phyloP scores from a whole-genome alignment of 1,140 invertebrate genomes.

The Zaprionus inermis region DNA sequence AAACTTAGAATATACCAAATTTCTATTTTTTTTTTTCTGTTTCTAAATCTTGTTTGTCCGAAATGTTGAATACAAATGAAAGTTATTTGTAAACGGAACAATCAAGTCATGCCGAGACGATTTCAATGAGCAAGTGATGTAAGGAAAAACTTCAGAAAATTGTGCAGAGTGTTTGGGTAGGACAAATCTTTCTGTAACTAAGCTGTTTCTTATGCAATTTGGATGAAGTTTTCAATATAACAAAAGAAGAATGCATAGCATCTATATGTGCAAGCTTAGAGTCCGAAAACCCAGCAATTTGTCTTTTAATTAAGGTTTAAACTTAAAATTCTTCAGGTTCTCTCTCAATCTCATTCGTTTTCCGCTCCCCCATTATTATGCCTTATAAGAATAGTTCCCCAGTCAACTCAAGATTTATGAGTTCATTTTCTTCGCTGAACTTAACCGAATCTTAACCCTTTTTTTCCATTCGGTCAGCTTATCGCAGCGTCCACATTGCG shows the following conservation, averaged over 20 bases:
- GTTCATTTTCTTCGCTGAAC: conserved; percentile 25
- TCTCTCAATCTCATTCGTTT: neutral
- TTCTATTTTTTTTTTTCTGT: conserved; percentile 21
- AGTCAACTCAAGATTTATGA: conserved; percentile 29
- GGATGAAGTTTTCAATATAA: neutral
- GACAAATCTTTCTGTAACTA: neutral
- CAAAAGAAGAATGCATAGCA: neutral
- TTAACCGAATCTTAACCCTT: conserved; percentile 46
- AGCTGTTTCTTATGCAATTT: neutral
- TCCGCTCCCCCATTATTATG: neutral
- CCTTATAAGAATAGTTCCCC: neutral
- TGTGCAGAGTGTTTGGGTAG: neutral
- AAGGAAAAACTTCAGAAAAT: neutral
- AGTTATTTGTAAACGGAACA: rapidly evolving
- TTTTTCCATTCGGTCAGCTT: conserved; percentile 44
- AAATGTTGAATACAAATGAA: conserved; percentile 50
- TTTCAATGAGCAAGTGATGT: conserved; percentile 42
- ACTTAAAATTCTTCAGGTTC: too few relatives aligned
- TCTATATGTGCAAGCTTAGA: too few relatives aligned
- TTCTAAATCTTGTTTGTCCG: conserved; percentile 46
- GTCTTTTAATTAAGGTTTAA: too few relatives aligned
- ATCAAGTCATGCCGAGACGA: neutral
- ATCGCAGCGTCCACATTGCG: conserved; percentile 56
- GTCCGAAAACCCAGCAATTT: too few relatives aligned
- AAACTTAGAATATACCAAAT: conserved; percentile 39